Conservation (phyloP, 2,888 invertebrate genomes). For the Xanthia togata region DNA sequence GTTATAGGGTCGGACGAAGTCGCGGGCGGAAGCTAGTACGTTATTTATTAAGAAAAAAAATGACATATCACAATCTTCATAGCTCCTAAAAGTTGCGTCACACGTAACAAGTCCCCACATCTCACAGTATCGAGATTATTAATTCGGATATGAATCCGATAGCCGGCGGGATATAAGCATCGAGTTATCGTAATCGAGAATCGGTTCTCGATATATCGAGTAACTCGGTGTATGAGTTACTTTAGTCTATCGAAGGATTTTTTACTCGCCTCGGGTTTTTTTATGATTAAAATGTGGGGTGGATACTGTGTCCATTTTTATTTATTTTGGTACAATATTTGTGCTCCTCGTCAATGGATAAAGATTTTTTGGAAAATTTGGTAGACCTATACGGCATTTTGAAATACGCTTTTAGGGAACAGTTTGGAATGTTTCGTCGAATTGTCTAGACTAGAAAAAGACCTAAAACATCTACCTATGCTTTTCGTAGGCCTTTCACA, state of each 20-base stretch:
- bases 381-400: neutral
- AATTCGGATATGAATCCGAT: conserved; percentile 88
- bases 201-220: conserved; percentile 72
- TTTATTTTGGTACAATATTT: neutral
- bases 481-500: neutral
- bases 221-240: conserved; percentile 64
- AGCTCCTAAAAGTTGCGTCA: conserved; percentile 61
- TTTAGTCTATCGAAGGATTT: conserved; percentile 63
- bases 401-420: neutral
- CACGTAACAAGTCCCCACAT: conserved; percentile 83
- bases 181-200: conserved; percentile 77
- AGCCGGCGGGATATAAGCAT: conserved; percentile 79
- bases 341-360: neutral
- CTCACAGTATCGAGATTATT: conserved; percentile 84
- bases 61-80: conserved; percentile 33
- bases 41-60: neutral
- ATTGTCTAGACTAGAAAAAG: neutral
- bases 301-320: conserved; percentile 11
- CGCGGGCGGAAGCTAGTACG: too few species aligned
- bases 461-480: neutral
- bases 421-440: neutral
- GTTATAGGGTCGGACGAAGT: too few species aligned
- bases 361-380: neutral
- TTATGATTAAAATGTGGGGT: conserved; percentile 68
- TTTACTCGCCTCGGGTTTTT: conserved; percentile 79